A percentile compares a stretch with the other conserved stretches of the same genome.
Conservation (phyloP, 2,888 invertebrate genomes). For the Brachynemurus nebulosus region DNA sequence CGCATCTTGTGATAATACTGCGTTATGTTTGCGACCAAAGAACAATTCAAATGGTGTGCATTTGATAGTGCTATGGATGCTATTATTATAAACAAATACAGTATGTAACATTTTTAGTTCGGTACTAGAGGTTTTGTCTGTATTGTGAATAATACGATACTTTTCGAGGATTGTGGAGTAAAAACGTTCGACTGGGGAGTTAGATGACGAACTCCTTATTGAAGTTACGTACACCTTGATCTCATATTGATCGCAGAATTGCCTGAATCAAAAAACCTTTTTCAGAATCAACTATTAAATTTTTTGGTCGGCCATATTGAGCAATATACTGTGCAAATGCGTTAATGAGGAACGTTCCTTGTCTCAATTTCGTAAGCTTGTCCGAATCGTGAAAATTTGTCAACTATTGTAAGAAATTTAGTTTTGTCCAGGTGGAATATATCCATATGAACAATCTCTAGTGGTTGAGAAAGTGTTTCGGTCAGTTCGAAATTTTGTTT, state of each 20-base stretch:
- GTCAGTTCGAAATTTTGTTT: constrained; percentile 7
- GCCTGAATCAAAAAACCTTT: constrained; percentile 16
- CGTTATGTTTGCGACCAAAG: too few species aligned
- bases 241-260: constrained; percentile 16
- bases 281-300: constrained; percentile 16
- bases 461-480: constrained; percentile 5
- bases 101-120: background rate
- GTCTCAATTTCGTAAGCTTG: constrained; percentile 12
- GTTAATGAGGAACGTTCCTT: background rate
- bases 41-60: constrained; percentile 1
- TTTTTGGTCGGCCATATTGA: background rate
- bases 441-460: constrained; percentile 8
- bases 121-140: background rate
- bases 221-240: constrained; percentile 15
- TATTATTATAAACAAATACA: background rate
- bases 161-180: constrained; percentile 12
- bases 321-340: background rate
- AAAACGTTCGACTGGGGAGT: constrained; percentile 16
- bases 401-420: constrained; percentile 17
- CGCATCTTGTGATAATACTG: too few species aligned
- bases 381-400: constrained; percentile 17
- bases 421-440: constrained; percentile 8
- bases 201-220: constrained; percentile 14
- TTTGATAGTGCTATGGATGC: background rate
- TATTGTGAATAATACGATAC: background rate